Percentiles rank a stretch among this genome's conserved stretches.
Evolutionary conservation across 1,140 invertebrate species (phyloP).

Genomic region (Solenopsis fugax): DNA sequence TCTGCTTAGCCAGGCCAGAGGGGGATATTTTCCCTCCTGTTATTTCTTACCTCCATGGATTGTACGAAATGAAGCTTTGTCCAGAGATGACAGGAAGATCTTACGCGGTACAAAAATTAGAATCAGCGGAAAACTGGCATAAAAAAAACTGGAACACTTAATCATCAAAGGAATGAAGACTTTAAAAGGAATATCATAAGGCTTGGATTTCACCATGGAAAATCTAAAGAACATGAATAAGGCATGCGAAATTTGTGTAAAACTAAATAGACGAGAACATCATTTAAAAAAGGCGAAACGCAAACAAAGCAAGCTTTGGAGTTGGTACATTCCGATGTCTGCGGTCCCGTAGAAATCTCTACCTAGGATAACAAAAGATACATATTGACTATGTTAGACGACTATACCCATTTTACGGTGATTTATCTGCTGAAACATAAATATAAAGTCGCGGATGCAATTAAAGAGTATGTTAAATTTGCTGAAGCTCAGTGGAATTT

Average conservation of each 20-base stretch:
- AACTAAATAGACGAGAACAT: background rate
- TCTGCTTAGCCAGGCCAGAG: no score
- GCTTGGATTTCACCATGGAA: background rate
- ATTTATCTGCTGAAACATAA: slow-evolving; percentile 12
- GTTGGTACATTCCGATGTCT: slow-evolving; percentile 10
- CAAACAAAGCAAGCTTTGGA: background rate
- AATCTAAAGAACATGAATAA: background rate
- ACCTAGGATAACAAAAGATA: no score
- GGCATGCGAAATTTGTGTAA: background rate
- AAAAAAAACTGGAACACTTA: background rate
- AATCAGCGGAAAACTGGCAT: background rate
- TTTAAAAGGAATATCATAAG: no score
- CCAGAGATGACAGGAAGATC: background rate
- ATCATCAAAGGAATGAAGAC: no score
- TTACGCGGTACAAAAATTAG: background rate
- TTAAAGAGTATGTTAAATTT: background rate
- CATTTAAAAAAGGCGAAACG: no score
- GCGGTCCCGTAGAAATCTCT: background rate
- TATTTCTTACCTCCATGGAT: no score
- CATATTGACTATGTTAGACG: slow-evolving; percentile 19
- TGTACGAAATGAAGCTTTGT: background rate
- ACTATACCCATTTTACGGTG: background rate
- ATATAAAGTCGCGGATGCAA: no score
- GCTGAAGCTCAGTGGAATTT: no score
- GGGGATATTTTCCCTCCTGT: no score